These are phyloP conservation scores for Rallus limicola DNA, from an alignment of 2,113 vertebrate species.

Conservation along the genomic window DNA sequence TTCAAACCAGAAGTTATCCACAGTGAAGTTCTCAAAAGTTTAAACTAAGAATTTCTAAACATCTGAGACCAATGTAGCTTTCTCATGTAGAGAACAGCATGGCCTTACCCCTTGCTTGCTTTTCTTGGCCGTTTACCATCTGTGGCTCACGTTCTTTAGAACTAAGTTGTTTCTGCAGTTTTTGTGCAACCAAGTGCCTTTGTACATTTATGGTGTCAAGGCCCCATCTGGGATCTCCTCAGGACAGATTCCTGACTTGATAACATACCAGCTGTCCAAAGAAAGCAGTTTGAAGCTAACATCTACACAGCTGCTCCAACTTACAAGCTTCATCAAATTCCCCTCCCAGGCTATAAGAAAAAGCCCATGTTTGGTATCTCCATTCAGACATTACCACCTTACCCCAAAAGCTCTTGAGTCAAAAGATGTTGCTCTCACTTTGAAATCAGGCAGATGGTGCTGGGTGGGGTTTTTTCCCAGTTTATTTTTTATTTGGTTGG, in stretches of 20 bases:
- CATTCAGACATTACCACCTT: not conserved
- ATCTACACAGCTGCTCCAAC: conserved; percentile 55
- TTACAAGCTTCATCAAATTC: conserved; percentile 40
- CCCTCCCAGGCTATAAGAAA: conserved; percentile 25
- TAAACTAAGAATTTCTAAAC: conserved; percentile 1
- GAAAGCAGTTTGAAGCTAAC: conserved; percentile 42
- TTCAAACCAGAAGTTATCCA: not conserved
- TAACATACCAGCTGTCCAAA: conserved; percentile 62
- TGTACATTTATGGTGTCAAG: conserved; percentile 68
- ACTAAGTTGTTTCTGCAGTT: conserved; percentile 39
- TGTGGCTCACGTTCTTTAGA: conserved; percentile 48
- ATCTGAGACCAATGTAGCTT: conserved; percentile 13
- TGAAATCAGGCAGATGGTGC: not conserved
- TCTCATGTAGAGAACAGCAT: not conserved
- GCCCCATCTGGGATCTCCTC: conserved; percentile 60
- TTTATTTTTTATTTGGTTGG: not conserved
- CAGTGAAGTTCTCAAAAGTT: not conserved
- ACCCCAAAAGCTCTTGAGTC: not conserved
- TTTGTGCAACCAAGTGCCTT: conserved; percentile 54
- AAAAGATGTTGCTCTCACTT: not conserved
- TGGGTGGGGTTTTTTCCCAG: too few relatives aligned
- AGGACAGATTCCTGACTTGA: conserved; percentile 59
- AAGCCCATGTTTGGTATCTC: conserved; percentile 45
- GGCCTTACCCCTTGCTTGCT: conserved; percentile 55
- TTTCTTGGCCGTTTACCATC: conserved; percentile 53